Percentiles rank a stretch among this genome's conserved stretches.
Evolutionary conservation across 2,888 invertebrate species (phyloP).

Genomic region (Allolobophora icterica): DNA sequence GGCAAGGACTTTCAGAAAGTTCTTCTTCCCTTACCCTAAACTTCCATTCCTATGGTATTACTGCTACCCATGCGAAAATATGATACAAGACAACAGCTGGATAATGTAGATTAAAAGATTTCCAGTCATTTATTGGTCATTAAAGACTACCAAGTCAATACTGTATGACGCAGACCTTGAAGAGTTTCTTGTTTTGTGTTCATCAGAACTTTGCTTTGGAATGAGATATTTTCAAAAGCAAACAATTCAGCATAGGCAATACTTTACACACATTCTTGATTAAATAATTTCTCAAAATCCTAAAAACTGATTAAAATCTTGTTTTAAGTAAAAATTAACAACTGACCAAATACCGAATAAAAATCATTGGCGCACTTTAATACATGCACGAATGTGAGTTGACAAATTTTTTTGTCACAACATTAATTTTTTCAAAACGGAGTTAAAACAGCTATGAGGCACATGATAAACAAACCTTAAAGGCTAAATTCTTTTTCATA

Average conservation of each 20-base stretch:
- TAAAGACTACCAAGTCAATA: neutral
- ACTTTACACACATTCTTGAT: neutral
- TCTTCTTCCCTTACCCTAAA: neutral
- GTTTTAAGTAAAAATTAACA: neutral
- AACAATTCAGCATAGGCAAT: neutral
- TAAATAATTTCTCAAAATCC: conserved; percentile 4
- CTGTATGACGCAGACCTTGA: neutral
- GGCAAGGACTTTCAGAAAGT: neutral
- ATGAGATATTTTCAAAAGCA: neutral
- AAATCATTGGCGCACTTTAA: neutral
- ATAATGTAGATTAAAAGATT: neutral
- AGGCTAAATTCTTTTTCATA: neutral
- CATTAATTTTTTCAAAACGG: neutral
- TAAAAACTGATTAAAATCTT: neutral
- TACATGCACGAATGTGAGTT: neutral
- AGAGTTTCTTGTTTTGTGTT: neutral
- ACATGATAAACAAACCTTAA: neutral
- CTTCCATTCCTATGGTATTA: neutral
- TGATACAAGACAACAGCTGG: neutral
- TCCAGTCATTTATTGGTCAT: neutral
- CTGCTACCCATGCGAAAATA: neutral
- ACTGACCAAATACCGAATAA: neutral
- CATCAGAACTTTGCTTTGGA: neutral
- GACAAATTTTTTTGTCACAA: neutral
- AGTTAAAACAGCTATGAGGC: neutral